Conservation (phyloP, 2,113 vertebrate genomes). For the Xenopus laevis region DNA sequence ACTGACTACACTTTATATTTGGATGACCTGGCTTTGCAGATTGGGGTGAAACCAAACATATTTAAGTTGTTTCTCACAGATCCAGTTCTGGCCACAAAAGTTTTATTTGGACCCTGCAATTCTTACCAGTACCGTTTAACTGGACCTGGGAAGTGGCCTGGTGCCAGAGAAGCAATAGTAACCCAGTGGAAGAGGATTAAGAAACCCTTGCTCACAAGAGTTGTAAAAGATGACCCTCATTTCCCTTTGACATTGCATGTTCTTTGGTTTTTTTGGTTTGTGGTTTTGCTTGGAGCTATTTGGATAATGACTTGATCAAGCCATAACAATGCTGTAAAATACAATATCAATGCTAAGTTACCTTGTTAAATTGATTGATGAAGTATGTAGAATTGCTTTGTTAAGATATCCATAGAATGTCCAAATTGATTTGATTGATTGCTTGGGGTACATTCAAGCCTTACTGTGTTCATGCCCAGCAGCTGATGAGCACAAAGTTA, state of each 20-base stretch:
- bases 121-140: slow-evolving; percentile 71
- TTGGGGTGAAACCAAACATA: slow-evolving; percentile 64
- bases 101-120: slow-evolving; percentile 70
- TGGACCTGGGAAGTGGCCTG: slow-evolving; percentile 70
- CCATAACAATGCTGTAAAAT: too few relatives aligned
- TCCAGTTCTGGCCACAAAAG: slow-evolving; percentile 60
- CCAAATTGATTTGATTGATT: too few relatives aligned
- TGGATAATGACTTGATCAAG: background rate
- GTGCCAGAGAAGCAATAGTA: slow-evolving; percentile 66
- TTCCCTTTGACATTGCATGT: background rate
- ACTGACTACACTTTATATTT: slow-evolving; percentile 45
- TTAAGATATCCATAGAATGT: too few relatives aligned
- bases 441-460: too few relatives aligned
- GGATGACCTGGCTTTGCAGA: slow-evolving; percentile 65
- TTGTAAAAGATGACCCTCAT: slow-evolving; percentile 46
- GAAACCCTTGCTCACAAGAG: slow-evolving; percentile 65
- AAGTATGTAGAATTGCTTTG: too few relatives aligned
- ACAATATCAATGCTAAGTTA: too few relatives aligned
- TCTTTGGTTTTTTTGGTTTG: slow-evolving; percentile 6
- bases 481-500: too few relatives aligned
- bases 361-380: too few relatives aligned
- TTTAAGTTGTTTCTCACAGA: slow-evolving; percentile 65
- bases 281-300: background rate
- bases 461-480: too few relatives aligned
- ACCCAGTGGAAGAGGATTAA: slow-evolving; percentile 67